Evolutionary conservation across 92 coral and sea anemone species (phyloP), one percentile per base, ranked within the genome.

Genomic region (Paragorgia papillata): DNA sequence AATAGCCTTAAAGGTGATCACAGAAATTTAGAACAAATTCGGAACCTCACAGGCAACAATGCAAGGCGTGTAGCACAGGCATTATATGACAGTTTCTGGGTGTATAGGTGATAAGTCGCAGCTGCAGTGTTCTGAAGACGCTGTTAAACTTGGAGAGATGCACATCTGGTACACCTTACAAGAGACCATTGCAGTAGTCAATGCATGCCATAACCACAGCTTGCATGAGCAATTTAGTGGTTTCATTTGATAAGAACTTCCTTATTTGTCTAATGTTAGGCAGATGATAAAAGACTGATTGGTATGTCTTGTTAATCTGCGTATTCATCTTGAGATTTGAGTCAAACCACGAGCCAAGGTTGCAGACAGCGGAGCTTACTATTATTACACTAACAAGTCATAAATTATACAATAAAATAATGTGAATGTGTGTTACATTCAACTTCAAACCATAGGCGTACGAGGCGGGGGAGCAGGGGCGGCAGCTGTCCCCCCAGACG

Each of bases 111-210:
- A 67, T 67, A n/a, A 67, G 75, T 67, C 75, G 0, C 55, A n/a
- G 75, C 75, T 67, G 75, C 75, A 34, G 75, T 34, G 53, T 67
- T 67, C 53, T 67, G 75, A 67, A 67, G 21, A 67, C 75, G 75
- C 29, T 67, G 59, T 37, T 17, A 17, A 34, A 41, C 22, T 67
- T 67, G 2, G 28, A 67, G 26, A 17, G 62, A 41, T 67, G 68
- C 31, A 61, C 68, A 61, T 4, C 12, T 61, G 68, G 68, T n/a
- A 61, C 31, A n/a, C 68, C 68, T 9, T 57, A 61, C 12, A 61
- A 61, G 15, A 61, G 33, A 2, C 28, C 68, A 61, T 61, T 61
- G 68, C 68, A 61, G 35, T 26, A 61, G 31, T 19, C 30, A 24
- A 26, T 61, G 30, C 20, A 31, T 61, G 68, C 19, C n/a, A 27